These are phyloP conservation scores for Paraescarpia echinospica DNA, from an alignment of 1,140 invertebrate species.

Conservation along the genomic window DNA sequence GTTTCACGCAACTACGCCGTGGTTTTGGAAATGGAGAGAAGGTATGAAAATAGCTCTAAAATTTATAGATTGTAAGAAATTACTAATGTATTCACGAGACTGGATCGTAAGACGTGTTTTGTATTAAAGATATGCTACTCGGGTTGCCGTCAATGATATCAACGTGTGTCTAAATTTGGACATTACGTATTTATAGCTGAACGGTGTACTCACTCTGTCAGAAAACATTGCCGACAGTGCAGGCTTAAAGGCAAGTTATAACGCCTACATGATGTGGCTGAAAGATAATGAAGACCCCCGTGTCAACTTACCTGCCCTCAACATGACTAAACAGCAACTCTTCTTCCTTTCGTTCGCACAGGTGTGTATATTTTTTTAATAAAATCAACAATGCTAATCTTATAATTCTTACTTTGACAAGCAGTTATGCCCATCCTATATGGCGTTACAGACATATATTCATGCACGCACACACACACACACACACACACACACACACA, in stretches of 20 bases:
- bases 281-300: not conserved
- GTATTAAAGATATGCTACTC: too few relatives aligned
- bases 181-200: conserved; percentile 44
- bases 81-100: not conserved
- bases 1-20: too few relatives aligned
- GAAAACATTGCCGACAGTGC: conserved; percentile 74
- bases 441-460: too few relatives aligned
- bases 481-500: too few relatives aligned
- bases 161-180: not conserved
- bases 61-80: too few relatives aligned
- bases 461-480: too few relatives aligned
- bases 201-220: conserved; percentile 69
- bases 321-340: conserved; percentile 75
- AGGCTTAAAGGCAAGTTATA: conserved; percentile 67
- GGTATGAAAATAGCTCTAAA: too few relatives aligned
- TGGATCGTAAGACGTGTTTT: not conserved
- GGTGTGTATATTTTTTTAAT: conserved; percentile 34
- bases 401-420: not conserved
- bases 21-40: too few relatives aligned
- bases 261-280: conserved; percentile 42
- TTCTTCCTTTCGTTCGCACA: conserved; percentile 66
- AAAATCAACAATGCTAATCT: too few relatives aligned
- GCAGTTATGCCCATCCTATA: too few relatives aligned
- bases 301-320: conserved; percentile 21
- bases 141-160: not conserved